Percentiles rank a stretch among this genome's conserved stretches.
Evolutionary conservation across 1,140 invertebrate genomes (phyloP).

Genomic region (Drosophila equinoxialis): DNA sequence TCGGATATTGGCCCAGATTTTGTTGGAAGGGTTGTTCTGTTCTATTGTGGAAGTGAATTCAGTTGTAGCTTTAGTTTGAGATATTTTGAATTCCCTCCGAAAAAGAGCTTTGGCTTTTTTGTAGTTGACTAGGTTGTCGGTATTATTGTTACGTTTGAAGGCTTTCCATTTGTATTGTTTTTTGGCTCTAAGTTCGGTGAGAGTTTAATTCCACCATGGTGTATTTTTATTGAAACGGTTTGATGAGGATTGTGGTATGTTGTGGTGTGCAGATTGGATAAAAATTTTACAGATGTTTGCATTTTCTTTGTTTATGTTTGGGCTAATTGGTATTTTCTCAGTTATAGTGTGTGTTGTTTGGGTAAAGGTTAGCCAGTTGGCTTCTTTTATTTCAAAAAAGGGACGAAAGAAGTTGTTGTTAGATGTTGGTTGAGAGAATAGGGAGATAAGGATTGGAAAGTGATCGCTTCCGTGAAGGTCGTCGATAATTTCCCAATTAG

Average conservation of each 20-base stretch:
- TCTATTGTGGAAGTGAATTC: conserved; percentile 4
- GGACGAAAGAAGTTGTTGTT: no score
- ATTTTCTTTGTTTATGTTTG: conserved; percentile 21
- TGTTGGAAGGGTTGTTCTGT: background rate
- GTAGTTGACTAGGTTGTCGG: conserved; percentile 10
- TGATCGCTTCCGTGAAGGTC: no score
- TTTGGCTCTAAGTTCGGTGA: conserved; percentile 13
- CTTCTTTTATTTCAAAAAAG: no score
- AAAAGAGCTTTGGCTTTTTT: conserved; percentile 23
- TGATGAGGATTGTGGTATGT: conserved; percentile 10
- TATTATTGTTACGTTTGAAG: conserved; percentile 16
- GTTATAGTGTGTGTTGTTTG: background rate
- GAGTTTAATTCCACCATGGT: conserved; percentile 12
- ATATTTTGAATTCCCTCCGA: conserved; percentile 9
- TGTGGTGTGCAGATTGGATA: conserved; percentile 9
- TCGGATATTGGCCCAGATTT: conserved; percentile 19
- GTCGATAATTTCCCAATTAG: no score
- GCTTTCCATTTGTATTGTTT: conserved; percentile 4
- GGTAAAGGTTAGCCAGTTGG: background rate
- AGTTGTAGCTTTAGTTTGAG: background rate
- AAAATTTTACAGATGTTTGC: conserved; percentile 18
- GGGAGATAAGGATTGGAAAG: no score
- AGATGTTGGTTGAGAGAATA: no score
- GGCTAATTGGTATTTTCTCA: background rate
- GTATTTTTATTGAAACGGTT: background rate